Conservation (phyloP, 1,140 invertebrate species). For the Asbolus verrucosus region DNA sequence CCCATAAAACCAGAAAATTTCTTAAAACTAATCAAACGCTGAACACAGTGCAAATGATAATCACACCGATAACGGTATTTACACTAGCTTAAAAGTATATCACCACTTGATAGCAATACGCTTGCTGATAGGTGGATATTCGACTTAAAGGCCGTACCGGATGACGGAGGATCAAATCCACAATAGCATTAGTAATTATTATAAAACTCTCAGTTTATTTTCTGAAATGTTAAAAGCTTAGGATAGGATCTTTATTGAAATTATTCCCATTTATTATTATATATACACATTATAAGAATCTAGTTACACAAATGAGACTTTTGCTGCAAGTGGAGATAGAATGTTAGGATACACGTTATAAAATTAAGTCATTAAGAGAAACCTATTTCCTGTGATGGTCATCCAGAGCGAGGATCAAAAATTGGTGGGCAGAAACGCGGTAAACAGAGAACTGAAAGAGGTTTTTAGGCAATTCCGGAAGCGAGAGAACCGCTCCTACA, state of each 20-base stretch:
- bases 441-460: constrained; percentile 29
- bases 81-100: no score
- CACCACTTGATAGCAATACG: no score
- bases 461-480: constrained; percentile 18
- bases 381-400: constrained; percentile 31
- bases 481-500: constrained; percentile 34
- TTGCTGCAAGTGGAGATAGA: constrained; percentile 3
- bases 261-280: constrained; percentile 15
- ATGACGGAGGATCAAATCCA: no score
- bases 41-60: no score
- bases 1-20: no score
- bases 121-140: no score
- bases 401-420: constrained; percentile 30
- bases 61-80: no score
- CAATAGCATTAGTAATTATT: no score
- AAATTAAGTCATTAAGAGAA: constrained; percentile 35
- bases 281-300: background rate
- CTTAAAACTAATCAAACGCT: no score
- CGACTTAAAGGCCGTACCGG: no score
- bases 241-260: constrained; percentile 11
- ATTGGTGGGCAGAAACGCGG: constrained; percentile 30
- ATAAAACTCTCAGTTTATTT: no score
- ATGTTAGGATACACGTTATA: constrained; percentile 6
- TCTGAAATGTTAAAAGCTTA: background rate
- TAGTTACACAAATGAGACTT: background rate